Evolutionary conservation across 2,113 vertebrate species (phyloP), one percentile per base, ranked within the genome.

Genomic region (Cichladusa arquata): DNA sequence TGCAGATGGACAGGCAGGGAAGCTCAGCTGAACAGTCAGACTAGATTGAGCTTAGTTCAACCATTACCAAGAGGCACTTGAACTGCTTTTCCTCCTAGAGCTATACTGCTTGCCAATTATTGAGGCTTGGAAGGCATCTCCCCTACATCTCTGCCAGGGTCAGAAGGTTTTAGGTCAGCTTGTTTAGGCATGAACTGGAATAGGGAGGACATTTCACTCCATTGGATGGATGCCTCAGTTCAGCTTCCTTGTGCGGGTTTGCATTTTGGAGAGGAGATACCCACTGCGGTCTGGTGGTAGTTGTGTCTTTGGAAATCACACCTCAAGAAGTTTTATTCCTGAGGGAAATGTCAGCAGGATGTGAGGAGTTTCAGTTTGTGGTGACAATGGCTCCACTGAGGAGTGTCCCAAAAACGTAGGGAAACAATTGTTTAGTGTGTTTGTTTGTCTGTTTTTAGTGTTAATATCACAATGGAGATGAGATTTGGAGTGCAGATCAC

Each of bases 141-240:
- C 44, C 44, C 25, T 74, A 71, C 51, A 19, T 83, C 64, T 96
- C 60, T 77, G 47, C 54, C 65, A 42, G 64, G 67, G 67, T 94
- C 92, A 90, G 64, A 81, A 93, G 85, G 25, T 53, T 91, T 96
- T 73, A 66, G 42, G 67, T 66, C 51, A 71, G 72, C 67, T 81
- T 93, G 64, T 86, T 94, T 42, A 92, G 90, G 76, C 54, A 83
- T 66, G 67, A 95, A 69, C 38, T 60, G 44, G 66, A 94, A 83
- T 12, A 26, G 34, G 34, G 47, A 93, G 38, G 76, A 62, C 29
- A 60, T 93, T 92, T 77, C 54, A 66, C 50, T 87, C 34, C 51
- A 38, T 8, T 88, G 67, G 82, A 58, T 60, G 56, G 56, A 47
- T 81, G 72, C 71, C 58, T 5, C 67, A 47, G 50, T 62, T 86